These are phyloP conservation scores for Perizoma flavofasciatum DNA, from an alignment of 2,888 invertebrate species.

Conservation along the genomic window DNA sequence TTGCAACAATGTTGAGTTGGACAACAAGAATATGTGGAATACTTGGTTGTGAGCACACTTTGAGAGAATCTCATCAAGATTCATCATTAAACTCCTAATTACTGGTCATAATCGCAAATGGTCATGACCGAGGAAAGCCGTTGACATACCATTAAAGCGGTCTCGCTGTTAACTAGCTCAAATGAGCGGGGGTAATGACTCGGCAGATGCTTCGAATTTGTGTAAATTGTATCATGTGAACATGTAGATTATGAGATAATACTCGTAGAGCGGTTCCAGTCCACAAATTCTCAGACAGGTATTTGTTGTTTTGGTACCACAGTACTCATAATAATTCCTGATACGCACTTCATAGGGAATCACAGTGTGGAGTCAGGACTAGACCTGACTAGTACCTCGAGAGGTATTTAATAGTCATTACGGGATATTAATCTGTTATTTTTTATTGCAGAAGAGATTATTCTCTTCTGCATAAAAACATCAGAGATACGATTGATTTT, in stretches of 20 bases:
- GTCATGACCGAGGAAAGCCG: constrained; percentile 68
- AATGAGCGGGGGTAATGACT: constrained; percentile 79
- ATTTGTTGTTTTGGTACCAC: too few species aligned
- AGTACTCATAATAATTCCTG: too few species aligned
- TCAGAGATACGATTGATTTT: too few species aligned
- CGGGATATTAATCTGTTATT: too few species aligned
- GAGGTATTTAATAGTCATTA: too few species aligned
- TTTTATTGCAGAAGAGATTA: too few species aligned
- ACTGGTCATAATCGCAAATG: constrained; percentile 62
- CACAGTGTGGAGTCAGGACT: too few species aligned
- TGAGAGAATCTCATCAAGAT: constrained; percentile 29
- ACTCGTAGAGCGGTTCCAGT: constrained; percentile 9
- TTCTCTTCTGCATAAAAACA: too few species aligned
- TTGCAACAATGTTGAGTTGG: not conserved
- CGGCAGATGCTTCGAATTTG: constrained; percentile 75
- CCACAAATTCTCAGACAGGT: too few species aligned
- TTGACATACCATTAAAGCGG: constrained; percentile 68
- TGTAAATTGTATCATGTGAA: constrained; percentile 62
- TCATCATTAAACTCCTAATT: constrained; percentile 51
- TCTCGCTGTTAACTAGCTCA: constrained; percentile 76
- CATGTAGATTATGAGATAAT: constrained; percentile 53
- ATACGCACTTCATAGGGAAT: too few species aligned
- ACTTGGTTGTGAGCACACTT: constrained; percentile 8
- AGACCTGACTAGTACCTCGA: too few species aligned
- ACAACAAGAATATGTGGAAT: constrained; percentile 2